Base-by-base conservation (phyloP, 2,888 invertebrate species). In the Hyposoter didymator region DNA sequence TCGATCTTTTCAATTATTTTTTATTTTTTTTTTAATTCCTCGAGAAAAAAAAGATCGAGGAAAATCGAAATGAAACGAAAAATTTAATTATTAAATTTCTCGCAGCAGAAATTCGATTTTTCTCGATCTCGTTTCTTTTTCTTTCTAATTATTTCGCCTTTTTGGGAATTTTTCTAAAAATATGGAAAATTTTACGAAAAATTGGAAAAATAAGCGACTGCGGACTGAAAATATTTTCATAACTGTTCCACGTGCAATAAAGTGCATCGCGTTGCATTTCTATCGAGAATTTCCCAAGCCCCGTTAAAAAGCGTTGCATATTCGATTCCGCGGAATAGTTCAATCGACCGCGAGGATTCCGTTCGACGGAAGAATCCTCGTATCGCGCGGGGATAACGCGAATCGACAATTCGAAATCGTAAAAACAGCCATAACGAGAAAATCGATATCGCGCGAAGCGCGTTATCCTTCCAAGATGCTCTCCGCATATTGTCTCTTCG, bases 381-480 rank as follows among this genome's bases (percentile, higher is more conserved):
- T 62, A 28, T 28, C 35, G 35, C 35, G 35, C 35, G 62, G 74
- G 62, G 74, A 86, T 81, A 78, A 81, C 66, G 52, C 80, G 81
- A 86, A 82, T 80, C 70, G 84, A 81, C 78, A 73, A 67, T 69
- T 43, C 39, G 28, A 64, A 85, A 87, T 76, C 75, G 84, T 85
- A 83, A 39, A 39, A 39, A 82, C 80, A 75, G 66, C 43, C 47
- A 43, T 84, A 78, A 85, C 76, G 84, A 87, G 87, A 84, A 85
- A 84, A 87, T 85, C 87, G 81, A 87, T 87, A 87, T 66, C 64
- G 84, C 70, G 75, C 39, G 1, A 84, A 87, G 76, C 81, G 76
- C 81, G 76, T 85, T 43, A 28, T 81, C 69, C 69, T 74, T 59
- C 12, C 69, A n/a, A 84, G 78, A 39, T 39, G 39, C 35, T 72